phyloP scores from a whole-genome alignment of 1,140 invertebrate species.

The Microplitis demolitor region DNA sequence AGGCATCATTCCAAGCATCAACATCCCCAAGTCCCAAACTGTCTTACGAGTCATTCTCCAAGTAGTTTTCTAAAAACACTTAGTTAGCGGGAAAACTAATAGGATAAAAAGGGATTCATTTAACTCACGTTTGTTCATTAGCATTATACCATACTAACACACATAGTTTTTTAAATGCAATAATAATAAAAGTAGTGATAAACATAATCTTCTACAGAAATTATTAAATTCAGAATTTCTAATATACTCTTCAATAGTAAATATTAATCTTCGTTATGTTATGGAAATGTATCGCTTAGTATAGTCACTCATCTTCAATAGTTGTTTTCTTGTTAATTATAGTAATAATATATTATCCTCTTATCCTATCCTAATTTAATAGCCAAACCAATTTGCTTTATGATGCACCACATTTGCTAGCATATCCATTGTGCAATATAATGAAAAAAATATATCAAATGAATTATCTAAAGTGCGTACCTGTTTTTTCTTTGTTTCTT shows the following conservation, averaged over 20 bases:
- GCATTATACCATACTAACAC: not conserved
- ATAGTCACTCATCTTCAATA: constrained; percentile 6
- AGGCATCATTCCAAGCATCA: not conserved
- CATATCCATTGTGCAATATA: constrained; percentile 13
- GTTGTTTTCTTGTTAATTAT: constrained; percentile 2
- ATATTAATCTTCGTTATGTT: no score
- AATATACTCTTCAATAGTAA: no score
- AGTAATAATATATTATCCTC: not conserved
- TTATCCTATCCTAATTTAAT: constrained; percentile 3
- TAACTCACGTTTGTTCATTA: constrained; percentile 3
- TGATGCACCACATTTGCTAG: constrained; percentile 8
- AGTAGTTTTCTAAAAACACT: constrained; percentile 11
- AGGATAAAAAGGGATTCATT: not conserved
- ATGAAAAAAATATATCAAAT: not conserved
- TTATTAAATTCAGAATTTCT: no score
- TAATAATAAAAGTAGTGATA: not conserved
- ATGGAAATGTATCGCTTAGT: no score
- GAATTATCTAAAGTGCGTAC: constrained; percentile 12
- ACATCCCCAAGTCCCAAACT: not conserved
- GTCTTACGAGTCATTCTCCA: not conserved
- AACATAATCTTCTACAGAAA: not conserved
- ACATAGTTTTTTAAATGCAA: not conserved
- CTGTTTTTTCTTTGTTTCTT: not conserved
- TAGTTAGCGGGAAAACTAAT: not conserved
- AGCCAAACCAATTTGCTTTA: constrained; percentile 10